phyloP scores from a whole-genome alignment of 1,140 invertebrate genomes.

The Ooceraea biroi region DNA sequence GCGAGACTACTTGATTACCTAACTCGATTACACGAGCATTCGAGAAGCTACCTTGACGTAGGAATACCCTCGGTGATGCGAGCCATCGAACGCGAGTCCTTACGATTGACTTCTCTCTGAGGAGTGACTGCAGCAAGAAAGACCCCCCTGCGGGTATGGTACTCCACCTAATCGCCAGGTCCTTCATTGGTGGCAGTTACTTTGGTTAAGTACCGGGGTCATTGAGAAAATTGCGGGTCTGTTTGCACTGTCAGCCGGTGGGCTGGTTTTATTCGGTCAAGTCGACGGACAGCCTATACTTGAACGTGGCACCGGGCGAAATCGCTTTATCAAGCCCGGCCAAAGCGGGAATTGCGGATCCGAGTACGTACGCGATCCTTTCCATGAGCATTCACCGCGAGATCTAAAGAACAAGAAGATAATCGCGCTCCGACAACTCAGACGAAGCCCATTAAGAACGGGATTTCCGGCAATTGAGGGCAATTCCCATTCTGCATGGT shows the following conservation, averaged over 20 bases:
- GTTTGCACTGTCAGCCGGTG: constrained; percentile 84
- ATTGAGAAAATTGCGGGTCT: constrained; percentile 85
- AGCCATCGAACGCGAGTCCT: constrained; percentile 41
- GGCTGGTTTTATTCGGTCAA: constrained; percentile 84
- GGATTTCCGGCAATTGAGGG: neutral
- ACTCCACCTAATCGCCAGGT: constrained; percentile 77
- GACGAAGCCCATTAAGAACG: neutral
- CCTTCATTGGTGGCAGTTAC: constrained; percentile 81
- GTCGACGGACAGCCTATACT: constrained; percentile 84
- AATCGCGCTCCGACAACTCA: neutral
- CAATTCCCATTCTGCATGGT: neutral
- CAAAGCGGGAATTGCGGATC: constrained; percentile 60
- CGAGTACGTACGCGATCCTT: constrained; percentile 33
- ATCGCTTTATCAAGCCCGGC: constrained; percentile 83
- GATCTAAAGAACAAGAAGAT: neutral
- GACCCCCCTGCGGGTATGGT: constrained; percentile 67
- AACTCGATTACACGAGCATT: constrained; percentile 39
- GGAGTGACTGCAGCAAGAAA: constrained; percentile 58
- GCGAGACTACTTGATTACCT: constrained; percentile 36
- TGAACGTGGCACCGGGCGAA: constrained; percentile 78
- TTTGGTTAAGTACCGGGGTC: constrained; percentile 83
- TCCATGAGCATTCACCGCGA: neutral
- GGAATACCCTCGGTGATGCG: constrained; percentile 20
- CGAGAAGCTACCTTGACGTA: constrained; percentile 10
- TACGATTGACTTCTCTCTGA: constrained; percentile 45